Percentiles rank a stretch among this genome's conserved stretches.
phyloP scores from a whole-genome alignment of 2,113 vertebrate genomes.

The Brachypodius melanocephalos region DNA sequence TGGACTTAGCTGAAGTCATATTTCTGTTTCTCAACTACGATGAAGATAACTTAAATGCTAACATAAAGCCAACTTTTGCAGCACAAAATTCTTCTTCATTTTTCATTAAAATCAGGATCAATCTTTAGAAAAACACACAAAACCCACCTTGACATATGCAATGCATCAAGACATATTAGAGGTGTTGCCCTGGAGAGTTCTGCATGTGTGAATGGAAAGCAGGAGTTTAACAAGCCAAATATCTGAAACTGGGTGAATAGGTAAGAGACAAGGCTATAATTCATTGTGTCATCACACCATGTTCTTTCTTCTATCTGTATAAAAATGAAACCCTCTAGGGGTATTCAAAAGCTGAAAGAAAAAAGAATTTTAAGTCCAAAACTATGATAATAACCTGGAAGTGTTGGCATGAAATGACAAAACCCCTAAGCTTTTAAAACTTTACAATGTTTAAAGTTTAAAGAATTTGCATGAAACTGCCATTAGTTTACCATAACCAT shows the following conservation, averaged over 20 bases:
- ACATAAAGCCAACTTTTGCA: neutral
- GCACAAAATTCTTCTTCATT: neutral
- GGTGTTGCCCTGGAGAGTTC: neutral
- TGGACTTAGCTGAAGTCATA: neutral
- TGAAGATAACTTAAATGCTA: neutral
- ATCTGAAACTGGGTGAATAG: neutral
- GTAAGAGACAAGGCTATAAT: constrained; percentile 16
- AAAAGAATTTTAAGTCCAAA: constrained; percentile 9
- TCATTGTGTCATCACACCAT: neutral
- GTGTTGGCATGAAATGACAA: neutral
- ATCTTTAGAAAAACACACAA: neutral
- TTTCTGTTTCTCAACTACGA: neutral
- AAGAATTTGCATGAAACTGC: constrained; percentile 49
- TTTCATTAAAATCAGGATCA: neutral
- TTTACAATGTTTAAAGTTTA: constrained; percentile 25
- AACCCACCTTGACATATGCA: neutral
- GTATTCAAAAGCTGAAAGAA: neutral
- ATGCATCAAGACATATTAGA: neutral
- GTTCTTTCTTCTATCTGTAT: neutral
- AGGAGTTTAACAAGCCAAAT: neutral
- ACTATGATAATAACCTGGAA: neutral
- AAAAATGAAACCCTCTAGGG: neutral
- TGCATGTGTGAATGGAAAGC: neutral
- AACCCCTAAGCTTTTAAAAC: constrained; percentile 29
- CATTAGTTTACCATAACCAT: constrained; percentile 44